Percentiles rank a stretch among this genome's conserved stretches.
Evolutionary conservation across 2,113 vertebrate species (phyloP).

Genomic region (Leptosomus discolor): DNA sequence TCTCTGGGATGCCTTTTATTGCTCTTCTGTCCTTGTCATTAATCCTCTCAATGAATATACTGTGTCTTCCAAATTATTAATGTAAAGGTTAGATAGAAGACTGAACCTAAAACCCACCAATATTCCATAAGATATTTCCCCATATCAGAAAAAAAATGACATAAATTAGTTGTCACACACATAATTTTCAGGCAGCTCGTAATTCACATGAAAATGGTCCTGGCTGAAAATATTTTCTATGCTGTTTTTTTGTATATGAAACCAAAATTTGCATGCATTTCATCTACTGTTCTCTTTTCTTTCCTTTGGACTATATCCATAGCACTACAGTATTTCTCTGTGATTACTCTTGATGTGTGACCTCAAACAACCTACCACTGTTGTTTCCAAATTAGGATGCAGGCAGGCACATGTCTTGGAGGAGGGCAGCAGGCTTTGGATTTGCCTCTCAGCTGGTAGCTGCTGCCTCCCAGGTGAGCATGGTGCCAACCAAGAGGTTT

Average conservation of each 20-base stretch:
- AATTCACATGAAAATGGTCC: background rate
- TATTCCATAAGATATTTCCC: background rate
- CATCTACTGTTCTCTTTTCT: background rate
- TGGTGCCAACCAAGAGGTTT: background rate
- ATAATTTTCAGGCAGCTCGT: background rate
- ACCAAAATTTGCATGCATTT: background rate
- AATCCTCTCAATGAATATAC: background rate
- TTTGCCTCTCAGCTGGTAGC: background rate
- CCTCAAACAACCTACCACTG: slow-evolving; percentile 1
- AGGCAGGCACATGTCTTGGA: slow-evolving; percentile 6
- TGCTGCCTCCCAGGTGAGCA: background rate
- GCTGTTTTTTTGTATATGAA: background rate
- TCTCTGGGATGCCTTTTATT: background rate
- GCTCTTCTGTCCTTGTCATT: background rate
- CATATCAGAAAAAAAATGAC: background rate
- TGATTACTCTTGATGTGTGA: background rate
- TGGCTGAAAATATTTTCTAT: background rate
- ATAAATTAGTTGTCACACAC: background rate
- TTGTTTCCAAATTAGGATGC: background rate
- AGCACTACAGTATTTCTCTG: background rate
- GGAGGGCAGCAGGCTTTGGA: background rate
- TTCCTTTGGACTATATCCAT: slow-evolving; percentile 9
- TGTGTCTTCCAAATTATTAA: slow-evolving; percentile 20
- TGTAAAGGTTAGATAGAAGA: slow-evolving; percentile 6
- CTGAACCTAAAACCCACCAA: background rate